A percentile compares a stretch with the other conserved stretches of the same genome.
phyloP scores from a whole-genome alignment of 2,797 vertebrate species.

The Diceros bicornis region DNA sequence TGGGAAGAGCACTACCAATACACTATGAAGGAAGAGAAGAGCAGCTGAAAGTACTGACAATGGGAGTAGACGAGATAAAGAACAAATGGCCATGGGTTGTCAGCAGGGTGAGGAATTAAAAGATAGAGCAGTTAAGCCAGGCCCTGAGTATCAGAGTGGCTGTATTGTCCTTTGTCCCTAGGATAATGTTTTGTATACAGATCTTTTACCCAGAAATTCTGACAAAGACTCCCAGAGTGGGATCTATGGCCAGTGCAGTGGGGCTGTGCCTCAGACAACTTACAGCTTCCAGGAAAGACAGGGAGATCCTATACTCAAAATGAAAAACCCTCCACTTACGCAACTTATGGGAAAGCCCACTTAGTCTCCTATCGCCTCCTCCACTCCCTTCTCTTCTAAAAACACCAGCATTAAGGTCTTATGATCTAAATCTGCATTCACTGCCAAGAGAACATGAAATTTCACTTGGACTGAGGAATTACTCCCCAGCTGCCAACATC shows the following conservation, averaged over 20 bases:
- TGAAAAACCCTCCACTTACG: background rate
- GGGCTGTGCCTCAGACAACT: background rate
- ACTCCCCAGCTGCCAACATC: background rate
- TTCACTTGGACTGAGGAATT: background rate
- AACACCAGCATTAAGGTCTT: background rate
- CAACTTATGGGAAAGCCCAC: background rate
- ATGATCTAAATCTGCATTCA: background rate
- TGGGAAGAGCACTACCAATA: background rate
- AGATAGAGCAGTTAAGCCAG: background rate
- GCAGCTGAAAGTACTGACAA: background rate
- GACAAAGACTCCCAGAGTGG: background rate
- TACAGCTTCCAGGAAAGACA: background rate
- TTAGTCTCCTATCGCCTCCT: background rate
- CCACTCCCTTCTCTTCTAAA: background rate
- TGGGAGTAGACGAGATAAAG: background rate
- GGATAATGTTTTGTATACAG: background rate
- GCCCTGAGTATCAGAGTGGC: background rate
- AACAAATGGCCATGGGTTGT: background rate
- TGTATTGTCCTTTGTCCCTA: background rate
- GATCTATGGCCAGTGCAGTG: background rate
- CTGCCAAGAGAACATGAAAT: slow-evolving; percentile 37
- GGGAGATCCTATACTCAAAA: background rate
- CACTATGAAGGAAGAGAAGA: background rate
- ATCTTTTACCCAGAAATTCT: background rate
- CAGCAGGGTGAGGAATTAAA: background rate